Conservation (phyloP, 1,140 invertebrate genomes). For the Elymnias hypermnestra region DNA sequence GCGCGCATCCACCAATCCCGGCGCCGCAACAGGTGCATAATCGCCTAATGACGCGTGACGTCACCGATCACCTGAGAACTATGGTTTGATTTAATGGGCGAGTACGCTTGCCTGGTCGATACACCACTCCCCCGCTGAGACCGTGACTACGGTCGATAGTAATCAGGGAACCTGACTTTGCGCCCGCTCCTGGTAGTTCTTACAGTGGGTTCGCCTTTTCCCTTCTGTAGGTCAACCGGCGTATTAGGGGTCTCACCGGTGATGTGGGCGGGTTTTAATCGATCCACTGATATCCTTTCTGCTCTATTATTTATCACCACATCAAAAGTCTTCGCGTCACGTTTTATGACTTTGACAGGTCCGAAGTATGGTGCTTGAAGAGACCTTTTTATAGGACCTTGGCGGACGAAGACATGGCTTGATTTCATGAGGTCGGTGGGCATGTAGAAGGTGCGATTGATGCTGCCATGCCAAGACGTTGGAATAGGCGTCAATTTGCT, state of each 20-base stretch:
- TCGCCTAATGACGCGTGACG: no score
- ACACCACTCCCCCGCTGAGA: no score
- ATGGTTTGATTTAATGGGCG: no score
- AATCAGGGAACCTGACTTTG: slow-evolving; percentile 16
- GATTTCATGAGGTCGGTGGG: slow-evolving; percentile 19
- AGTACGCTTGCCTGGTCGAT: no score
- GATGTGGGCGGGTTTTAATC: slow-evolving; percentile 51
- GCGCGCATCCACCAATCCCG: no score
- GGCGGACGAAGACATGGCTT: slow-evolving; percentile 43
- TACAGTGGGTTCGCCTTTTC: not conserved
- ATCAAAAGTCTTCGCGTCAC: slow-evolving; percentile 34
- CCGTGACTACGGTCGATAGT: no score
- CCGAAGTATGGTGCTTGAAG: slow-evolving; percentile 57
- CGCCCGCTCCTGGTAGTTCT: slow-evolving; percentile 18
- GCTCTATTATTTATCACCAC: slow-evolving; percentile 32
- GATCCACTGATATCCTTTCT: slow-evolving; percentile 39
- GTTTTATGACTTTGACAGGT: slow-evolving; percentile 41
- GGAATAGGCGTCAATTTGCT: slow-evolving; percentile 22
- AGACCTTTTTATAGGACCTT: slow-evolving; percentile 35
- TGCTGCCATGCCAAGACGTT: slow-evolving; percentile 30
- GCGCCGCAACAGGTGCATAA: no score
- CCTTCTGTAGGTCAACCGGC: no score
- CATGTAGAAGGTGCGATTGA: slow-evolving; percentile 25
- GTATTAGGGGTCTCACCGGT: not conserved
- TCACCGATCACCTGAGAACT: no score